These are phyloP conservation scores for Netelia inedita DNA, from an alignment of 2,888 invertebrate genomes.

Conservation along the genomic window DNA sequence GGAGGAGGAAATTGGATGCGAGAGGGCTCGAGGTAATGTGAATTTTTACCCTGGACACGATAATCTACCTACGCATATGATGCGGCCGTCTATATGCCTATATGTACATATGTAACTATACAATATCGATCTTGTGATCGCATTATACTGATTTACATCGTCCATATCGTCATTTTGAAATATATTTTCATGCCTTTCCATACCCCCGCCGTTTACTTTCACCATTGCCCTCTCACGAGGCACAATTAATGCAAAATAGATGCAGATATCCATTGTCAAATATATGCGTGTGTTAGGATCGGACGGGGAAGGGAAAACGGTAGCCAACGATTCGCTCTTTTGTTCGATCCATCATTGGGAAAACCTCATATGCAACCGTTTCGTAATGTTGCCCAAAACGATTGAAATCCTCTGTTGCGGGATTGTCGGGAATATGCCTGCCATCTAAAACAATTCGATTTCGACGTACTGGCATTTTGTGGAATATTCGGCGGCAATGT, in stretches of 20 bases:
- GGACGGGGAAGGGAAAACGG: background rate
- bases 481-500: conserved; percentile 7
- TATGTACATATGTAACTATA: background rate
- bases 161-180: conserved; percentile 18
- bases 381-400: conserved; percentile 1
- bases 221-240: conserved; percentile 24
- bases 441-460: conserved; percentile 45
- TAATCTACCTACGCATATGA: conserved; percentile 3
- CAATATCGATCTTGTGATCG: conserved; percentile 2
- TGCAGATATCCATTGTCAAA: conserved; percentile 43
- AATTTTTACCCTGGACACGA: conserved; percentile 1
- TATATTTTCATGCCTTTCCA: conserved; percentile 20
- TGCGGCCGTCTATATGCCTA: background rate
- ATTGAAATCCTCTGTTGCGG: conserved; percentile 41
- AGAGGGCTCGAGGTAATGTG: conserved; percentile 24
- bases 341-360: conserved; percentile 28
- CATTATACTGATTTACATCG: conserved; percentile 18
- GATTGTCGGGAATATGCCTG: conserved; percentile 36
- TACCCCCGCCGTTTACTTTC: background rate
- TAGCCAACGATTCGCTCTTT: conserved; percentile 13
- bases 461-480: conserved; percentile 6
- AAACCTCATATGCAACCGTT: conserved; percentile 24
- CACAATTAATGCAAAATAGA: conserved; percentile 53
- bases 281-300: background rate
- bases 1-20: background rate